A percentile compares a stretch with the other conserved stretches of the same genome.
Conservation (phyloP, 2,113 vertebrate genomes). For the Atractosteus spatula region DNA sequence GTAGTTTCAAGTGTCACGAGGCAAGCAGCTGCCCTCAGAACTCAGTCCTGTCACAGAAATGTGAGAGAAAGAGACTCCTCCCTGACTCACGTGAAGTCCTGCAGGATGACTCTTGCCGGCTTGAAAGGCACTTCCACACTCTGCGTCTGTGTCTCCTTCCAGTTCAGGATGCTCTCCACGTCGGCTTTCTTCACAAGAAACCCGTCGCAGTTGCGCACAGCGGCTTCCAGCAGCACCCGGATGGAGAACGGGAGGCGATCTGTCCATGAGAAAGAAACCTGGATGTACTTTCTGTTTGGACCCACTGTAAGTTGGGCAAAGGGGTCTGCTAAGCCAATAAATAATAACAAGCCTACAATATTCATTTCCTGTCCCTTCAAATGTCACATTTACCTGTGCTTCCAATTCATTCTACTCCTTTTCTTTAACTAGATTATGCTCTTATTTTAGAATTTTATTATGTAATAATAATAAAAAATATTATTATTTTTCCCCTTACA, state of each 20-base stretch:
- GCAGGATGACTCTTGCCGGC: slow-evolving; percentile 91
- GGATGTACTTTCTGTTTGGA: too few relatives aligned
- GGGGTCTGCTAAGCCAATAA: too few relatives aligned
- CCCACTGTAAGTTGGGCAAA: too few relatives aligned
- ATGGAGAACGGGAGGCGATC: slow-evolving; percentile 87
- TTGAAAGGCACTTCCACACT: slow-evolving; percentile 92
- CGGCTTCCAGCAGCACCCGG: slow-evolving; percentile 88
- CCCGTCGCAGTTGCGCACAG: slow-evolving; percentile 88
- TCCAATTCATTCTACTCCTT: neutral
- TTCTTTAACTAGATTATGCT: neutral
- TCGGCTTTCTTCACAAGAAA: slow-evolving; percentile 87
- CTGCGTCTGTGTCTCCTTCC: slow-evolving; percentile 79
- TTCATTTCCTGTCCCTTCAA: neutral
- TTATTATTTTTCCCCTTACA: too few relatives aligned
- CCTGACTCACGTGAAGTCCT: slow-evolving; percentile 90
- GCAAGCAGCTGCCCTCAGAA: too few relatives aligned
- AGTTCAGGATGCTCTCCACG: slow-evolving; percentile 90
- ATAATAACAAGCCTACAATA: too few relatives aligned
- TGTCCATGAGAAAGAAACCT: slow-evolving; percentile 37
- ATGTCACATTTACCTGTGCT: neutral
- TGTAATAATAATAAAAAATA: too few relatives aligned
- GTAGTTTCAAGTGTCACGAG: too few relatives aligned
- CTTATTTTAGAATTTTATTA: too few relatives aligned
- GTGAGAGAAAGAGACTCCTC: too few relatives aligned
- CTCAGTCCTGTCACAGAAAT: too few relatives aligned